Evolutionary conservation across 2,888 invertebrate species (phyloP), one percentile per base, ranked within the genome.

Genomic region (Rotaria sp.): DNA sequence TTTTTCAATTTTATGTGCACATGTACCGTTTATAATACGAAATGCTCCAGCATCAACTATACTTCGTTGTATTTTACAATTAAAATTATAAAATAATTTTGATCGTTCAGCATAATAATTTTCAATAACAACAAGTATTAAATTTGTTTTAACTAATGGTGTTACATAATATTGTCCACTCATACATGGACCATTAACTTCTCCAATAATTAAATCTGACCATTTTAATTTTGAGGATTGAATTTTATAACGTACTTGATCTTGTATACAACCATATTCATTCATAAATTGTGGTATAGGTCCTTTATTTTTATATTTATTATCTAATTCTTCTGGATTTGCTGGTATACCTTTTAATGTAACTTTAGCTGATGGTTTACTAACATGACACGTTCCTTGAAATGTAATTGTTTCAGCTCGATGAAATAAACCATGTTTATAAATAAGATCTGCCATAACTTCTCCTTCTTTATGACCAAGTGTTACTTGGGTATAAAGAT

Each of bases 161-260:
- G 90, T 90, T 24, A 91, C 90, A 88, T 91, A 91, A 88, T 91
- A 91, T 88, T 91, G 91, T 7, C 91, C 91, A 26, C 90, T 90
- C 91, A 91, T 91, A 88, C 91, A 91, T 0, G 91, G 91, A 4
- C 91, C 91, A 7, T 90, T 90, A 11, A 91, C 91, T 90, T 88
- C 2, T 89, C 91, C 91, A 59, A 91, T 88, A 35, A 90, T 89
- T 21, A 88, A 87, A 86, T 89, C 89, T 87, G 90, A 89, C 80
- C 80, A 80, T 45, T 45, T 80, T 26, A 80, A 45, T 45, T 45
- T 41, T 45, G 41, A 45, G 45, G 15, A 24, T 15, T 80, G 10
- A 41, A 80, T 45, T 45, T 21, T 41, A 50, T 86, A 86, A 15
- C 85, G 52, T 21, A 91, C 90, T 4, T 91, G 90, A 88, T 91